Evolutionary conservation across 1,140 invertebrate species (phyloP).

Genomic region (Lysiphlebus fabarum): DNA sequence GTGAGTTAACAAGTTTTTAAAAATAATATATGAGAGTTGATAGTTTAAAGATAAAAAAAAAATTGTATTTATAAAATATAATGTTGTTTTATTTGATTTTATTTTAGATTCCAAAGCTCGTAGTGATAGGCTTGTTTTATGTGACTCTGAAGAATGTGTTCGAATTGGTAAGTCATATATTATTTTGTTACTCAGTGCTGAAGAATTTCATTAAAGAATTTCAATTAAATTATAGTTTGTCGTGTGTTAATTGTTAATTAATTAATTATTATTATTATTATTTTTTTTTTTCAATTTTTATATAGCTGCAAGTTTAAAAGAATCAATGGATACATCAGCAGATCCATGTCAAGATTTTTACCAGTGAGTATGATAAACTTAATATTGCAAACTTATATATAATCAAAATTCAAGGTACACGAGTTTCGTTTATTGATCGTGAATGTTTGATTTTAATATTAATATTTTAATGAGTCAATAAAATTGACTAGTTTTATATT

Average conservation of each 20-base stretch:
- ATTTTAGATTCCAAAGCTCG: slow-evolving; percentile 30
- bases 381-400: slow-evolving; percentile 22
- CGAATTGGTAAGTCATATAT: slow-evolving; percentile 41
- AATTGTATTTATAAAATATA: background rate
- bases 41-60: too few species aligned
- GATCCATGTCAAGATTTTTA: slow-evolving; percentile 53
- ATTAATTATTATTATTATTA: slow-evolving; percentile 18
- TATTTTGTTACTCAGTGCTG: background rate
- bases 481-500: too few species aligned
- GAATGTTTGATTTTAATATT: slow-evolving; percentile 2
- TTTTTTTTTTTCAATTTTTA: too few species aligned
- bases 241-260: background rate
- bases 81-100: slow-evolving; percentile 3
- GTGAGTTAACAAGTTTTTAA: slow-evolving; percentile 30
- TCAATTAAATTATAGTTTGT: background rate
- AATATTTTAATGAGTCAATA: background rate
- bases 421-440: background rate
- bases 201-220: too few species aligned
- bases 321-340: slow-evolving; percentile 49
- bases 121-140: slow-evolving; percentile 26
- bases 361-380: slow-evolving; percentile 39
- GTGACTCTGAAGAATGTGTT: slow-evolving; percentile 46
- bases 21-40: too few species aligned
- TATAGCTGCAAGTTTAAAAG: slow-evolving; percentile 51
- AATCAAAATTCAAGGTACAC: slow-evolving; percentile 24